phyloP scores from a whole-genome alignment of 2,113 vertebrate genomes.

The Paratilapia polleni region DNA sequence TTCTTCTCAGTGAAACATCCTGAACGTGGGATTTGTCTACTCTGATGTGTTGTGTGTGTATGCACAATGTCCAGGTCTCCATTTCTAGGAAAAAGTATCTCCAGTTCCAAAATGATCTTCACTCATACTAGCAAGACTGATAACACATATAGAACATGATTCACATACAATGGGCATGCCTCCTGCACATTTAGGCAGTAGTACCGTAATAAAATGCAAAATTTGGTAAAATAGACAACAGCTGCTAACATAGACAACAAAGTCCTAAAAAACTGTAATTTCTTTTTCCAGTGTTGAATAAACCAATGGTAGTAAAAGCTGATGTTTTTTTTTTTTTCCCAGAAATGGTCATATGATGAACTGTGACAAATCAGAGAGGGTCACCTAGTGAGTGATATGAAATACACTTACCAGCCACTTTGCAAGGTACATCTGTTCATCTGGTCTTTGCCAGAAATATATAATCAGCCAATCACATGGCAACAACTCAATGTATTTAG shows the following conservation, averaged over 20 bases:
- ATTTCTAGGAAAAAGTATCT: background rate
- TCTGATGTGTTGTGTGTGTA: slow-evolving; percentile 8
- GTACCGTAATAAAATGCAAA: background rate
- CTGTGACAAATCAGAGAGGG: no score
- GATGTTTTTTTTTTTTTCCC: no score
- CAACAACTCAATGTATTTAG: no score
- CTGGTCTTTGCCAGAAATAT: no score
- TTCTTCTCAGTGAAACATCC: slow-evolving; percentile 28
- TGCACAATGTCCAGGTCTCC: background rate
- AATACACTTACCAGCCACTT: no score
- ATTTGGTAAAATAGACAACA: background rate
- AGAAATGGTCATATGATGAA: no score
- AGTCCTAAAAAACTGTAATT: background rate
- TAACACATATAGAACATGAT: background rate
- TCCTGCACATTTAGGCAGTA: background rate
- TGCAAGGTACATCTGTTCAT: no score
- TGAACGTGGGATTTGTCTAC: no score
- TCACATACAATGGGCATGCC: background rate
- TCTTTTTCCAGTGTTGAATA: no score
- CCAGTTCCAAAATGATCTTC: background rate
- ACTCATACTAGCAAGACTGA: background rate
- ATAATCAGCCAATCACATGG: no score
- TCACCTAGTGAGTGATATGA: no score
- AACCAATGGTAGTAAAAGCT: background rate
- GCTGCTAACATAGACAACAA: background rate